Evolutionary conservation across 2,113 vertebrate species (phyloP).

Genomic region (Limnothrissa miodon): DNA sequence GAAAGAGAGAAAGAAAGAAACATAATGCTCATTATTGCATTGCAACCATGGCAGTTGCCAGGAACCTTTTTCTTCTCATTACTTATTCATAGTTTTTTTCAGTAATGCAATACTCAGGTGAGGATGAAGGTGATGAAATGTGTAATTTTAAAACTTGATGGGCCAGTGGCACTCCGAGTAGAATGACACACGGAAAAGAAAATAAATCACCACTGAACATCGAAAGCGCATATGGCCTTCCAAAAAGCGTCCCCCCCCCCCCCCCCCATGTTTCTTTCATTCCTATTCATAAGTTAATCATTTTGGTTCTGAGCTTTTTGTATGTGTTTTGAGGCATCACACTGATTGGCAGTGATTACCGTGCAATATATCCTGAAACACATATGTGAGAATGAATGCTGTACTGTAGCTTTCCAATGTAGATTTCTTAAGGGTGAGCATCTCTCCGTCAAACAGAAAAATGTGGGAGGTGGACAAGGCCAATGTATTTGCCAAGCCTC

Average conservation of each 20-base stretch:
- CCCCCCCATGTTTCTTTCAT: slow-evolving; percentile 50
- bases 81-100: slow-evolving; percentile 99
- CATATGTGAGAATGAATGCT: slow-evolving; percentile 43
- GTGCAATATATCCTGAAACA: slow-evolving; percentile 30
- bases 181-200: slow-evolving; percentile 40
- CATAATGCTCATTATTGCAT: slow-evolving; percentile 97
- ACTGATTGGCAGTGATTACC: slow-evolving; percentile 23
- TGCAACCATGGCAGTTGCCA: slow-evolving; percentile 89
- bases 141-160: slow-evolving; percentile 92
- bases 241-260: slow-evolving; percentile 58
- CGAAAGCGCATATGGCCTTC: slow-evolving; percentile 33
- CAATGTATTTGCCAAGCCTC: neutral
- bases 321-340: slow-evolving; percentile 25
- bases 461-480: neutral
- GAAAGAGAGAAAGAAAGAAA: slow-evolving; percentile 58
- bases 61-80: slow-evolving; percentile 95
- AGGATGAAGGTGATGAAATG: slow-evolving; percentile 83
- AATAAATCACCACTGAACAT: slow-evolving; percentile 68
- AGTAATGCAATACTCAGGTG: slow-evolving; percentile 99
- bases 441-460: slow-evolving; percentile 6
- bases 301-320: slow-evolving; percentile 62
- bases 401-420: slow-evolving; percentile 52
- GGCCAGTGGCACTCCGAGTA: slow-evolving; percentile 58
- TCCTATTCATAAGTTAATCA: slow-evolving; percentile 62
- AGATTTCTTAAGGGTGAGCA: slow-evolving; percentile 55